These are phyloP conservation scores for Herminia tarsipennalis DNA, from an alignment of 2,888 invertebrate species.

Conservation along the genomic window DNA sequence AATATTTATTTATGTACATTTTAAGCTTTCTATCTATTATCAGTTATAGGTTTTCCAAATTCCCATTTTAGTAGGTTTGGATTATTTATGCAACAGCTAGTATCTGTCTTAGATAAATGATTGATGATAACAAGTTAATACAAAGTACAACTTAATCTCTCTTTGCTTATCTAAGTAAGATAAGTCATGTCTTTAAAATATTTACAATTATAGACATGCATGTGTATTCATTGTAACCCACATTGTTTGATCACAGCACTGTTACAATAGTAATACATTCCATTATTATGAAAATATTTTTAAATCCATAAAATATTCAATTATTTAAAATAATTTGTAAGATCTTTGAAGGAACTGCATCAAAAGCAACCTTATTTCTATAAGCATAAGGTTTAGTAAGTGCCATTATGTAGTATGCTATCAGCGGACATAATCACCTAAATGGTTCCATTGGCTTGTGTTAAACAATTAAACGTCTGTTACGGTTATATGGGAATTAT, in stretches of 20 bases:
- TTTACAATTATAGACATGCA: too few relatives aligned
- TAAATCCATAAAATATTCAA: constrained; percentile 16
- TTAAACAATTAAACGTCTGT: constrained; percentile 31
- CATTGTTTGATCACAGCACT: too few relatives aligned
- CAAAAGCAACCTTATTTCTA: neutral
- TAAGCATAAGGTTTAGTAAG: constrained; percentile 2
- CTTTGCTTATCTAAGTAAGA: constrained; percentile 17
- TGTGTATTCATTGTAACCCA: too few relatives aligned
- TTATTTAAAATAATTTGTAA: constrained; percentile 17
- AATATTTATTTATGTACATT: too few relatives aligned
- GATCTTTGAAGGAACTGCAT: neutral
- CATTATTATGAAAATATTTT: neutral
- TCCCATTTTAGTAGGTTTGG: too few relatives aligned
- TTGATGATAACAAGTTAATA: too few relatives aligned
- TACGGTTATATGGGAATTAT: neutral
- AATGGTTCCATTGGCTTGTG: constrained; percentile 38
- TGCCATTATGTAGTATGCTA: constrained; percentile 12
- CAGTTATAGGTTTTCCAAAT: too few relatives aligned
- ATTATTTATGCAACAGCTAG: too few relatives aligned
- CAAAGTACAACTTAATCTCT: constrained; percentile 13
- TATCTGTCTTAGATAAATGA: too few relatives aligned
- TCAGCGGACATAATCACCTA: constrained; percentile 38
- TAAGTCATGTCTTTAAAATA: too few relatives aligned
- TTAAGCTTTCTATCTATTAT: too few relatives aligned
- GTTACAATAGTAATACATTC: too few relatives aligned